Evolutionary conservation across 2,113 vertebrate species (phyloP).

Genomic region (Telmatochromis sp.): DNA sequence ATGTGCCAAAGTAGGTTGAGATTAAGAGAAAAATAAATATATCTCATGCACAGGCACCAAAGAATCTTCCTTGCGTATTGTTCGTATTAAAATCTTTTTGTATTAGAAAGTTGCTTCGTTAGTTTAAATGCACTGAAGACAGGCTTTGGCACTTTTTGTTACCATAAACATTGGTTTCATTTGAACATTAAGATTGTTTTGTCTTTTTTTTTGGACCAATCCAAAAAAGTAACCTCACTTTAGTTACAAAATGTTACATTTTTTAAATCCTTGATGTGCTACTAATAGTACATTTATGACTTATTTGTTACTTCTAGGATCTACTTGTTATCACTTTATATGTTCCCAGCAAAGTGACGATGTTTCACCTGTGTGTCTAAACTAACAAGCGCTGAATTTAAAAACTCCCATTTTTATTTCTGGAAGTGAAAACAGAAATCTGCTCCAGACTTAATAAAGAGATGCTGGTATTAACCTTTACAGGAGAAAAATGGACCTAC

Average conservation of each 20-base stretch:
- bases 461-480: background rate
- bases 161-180: background rate
- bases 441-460: background rate
- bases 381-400: accelerated
- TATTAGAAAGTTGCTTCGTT: background rate
- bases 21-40: accelerated
- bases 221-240: accelerated
- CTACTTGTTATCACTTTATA: background rate
- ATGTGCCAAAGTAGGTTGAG: accelerated
- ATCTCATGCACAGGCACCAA: background rate
- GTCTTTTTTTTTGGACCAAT: background rate
- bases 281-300: background rate
- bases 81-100: background rate
- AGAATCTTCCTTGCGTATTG: background rate
- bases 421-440: background rate
- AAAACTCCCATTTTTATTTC: background rate
- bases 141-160: background rate
- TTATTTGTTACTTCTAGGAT: accelerated
- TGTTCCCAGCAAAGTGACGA: accelerated
- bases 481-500: background rate
- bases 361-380: background rate
- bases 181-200: background rate
- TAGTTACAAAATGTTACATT: background rate
- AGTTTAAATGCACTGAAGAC: background rate
- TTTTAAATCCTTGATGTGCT: background rate